These are phyloP conservation scores for Clavelina lepadiformis DNA, from an alignment of 23 tunicate species.

Conservation along the genomic window DNA sequence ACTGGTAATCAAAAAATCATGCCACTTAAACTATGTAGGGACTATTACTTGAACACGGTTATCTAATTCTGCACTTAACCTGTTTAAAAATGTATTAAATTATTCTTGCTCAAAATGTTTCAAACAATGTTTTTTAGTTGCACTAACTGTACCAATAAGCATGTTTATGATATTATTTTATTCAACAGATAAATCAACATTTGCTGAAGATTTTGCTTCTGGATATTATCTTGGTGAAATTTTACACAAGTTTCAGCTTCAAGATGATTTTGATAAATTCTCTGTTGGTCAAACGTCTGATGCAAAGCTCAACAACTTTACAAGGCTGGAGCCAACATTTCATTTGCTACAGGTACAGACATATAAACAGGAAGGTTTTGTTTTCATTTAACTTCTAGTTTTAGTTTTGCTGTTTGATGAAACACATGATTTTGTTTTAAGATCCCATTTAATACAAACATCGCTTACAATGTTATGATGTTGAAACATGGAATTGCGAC, in stretches of 20 bases:
- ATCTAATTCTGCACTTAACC: no score
- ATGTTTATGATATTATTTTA: background rate
- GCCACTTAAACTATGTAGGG: no score
- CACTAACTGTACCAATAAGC: no score
- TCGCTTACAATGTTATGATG: constrained; percentile 86
- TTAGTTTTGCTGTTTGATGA: background rate
- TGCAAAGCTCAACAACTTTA: constrained; percentile 89
- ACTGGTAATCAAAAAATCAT: no score
- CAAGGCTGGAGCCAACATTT: constrained; percentile 77
- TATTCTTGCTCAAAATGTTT: no score
- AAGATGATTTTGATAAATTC: constrained; percentile 85
- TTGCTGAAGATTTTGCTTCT: constrained; percentile 76
- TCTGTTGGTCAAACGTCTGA: constrained; percentile 66
- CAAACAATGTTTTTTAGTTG: no score
- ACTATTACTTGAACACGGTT: no score
- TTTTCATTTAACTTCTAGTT: no score
- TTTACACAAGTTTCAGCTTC: constrained; percentile 71
- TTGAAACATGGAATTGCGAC: constrained; percentile 83
- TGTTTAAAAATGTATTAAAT: no score
- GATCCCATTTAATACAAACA: constrained; percentile 89
- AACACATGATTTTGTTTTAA: background rate
- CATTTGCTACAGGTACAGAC: constrained; percentile 72
- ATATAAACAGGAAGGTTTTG: no score
- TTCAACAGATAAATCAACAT: constrained; percentile 46
- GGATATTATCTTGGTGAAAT: constrained; percentile 89